A percentile compares a stretch with the other conserved stretches of the same genome.
phyloP scores from a whole-genome alignment of 2,113 vertebrate species.

The Regulus satrapa region DNA sequence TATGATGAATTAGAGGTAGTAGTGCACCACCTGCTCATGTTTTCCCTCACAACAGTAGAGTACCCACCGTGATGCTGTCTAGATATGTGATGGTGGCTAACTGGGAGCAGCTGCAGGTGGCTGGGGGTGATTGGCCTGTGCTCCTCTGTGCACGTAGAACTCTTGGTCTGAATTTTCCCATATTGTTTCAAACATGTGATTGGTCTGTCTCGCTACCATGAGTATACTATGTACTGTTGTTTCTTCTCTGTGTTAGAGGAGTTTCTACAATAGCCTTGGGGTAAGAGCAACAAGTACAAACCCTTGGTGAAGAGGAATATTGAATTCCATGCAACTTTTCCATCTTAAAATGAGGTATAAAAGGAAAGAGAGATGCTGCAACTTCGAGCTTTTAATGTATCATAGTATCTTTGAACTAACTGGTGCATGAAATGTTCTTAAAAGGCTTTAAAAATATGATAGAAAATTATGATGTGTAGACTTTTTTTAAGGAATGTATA shows the following conservation, averaged over 20 bases:
- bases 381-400: slow-evolving; percentile 55
- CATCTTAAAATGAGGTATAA: slow-evolving; percentile 14
- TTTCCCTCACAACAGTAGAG: not conserved
- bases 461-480: slow-evolving; percentile 38
- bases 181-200: not conserved
- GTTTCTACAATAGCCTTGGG: not conserved
- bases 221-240: not conserved
- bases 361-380: slow-evolving; percentile 20
- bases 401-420: slow-evolving; percentile 66
- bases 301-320: not conserved
- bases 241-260: not conserved
- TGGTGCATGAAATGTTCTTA: slow-evolving; percentile 60
- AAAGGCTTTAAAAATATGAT: slow-evolving; percentile 42
- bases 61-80: not conserved
- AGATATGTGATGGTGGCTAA: not conserved
- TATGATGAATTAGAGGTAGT: slow-evolving; percentile 69
- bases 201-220: not conserved
- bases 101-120: not conserved
- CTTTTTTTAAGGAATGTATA: not conserved
- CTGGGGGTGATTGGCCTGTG: not conserved
- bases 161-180: not conserved
- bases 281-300: not conserved
- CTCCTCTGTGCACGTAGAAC: not conserved
- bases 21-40: slow-evolving; percentile 21
- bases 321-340: not conserved